These are phyloP conservation scores for Griposia aprilina DNA, from an alignment of 2,888 invertebrate species.

Conservation along the genomic window DNA sequence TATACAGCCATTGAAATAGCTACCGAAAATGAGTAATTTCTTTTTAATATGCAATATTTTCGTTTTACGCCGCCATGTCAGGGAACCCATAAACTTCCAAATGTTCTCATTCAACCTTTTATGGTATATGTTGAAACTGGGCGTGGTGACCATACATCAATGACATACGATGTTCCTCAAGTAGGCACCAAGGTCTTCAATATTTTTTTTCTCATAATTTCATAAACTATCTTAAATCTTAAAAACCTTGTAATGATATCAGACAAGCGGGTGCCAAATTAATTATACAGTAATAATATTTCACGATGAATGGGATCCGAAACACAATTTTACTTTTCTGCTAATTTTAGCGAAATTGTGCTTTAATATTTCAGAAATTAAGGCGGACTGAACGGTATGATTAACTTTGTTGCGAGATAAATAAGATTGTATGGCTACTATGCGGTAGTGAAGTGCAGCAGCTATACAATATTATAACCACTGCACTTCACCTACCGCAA, in stretches of 20 bases:
- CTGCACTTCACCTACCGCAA: too few relatives aligned
- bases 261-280: conserved; percentile 61
- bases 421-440: conserved; percentile 14
- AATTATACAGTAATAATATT: conserved; percentile 57
- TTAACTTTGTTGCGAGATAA: conserved; percentile 13
- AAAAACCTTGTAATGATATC: conserved; percentile 61
- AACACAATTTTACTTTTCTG: neutral
- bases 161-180: conserved; percentile 4
- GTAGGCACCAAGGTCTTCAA: neutral
- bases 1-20: conserved; percentile 10
- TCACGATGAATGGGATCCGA: conserved; percentile 47
- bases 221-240: conserved; percentile 57
- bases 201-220: conserved; percentile 18
- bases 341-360: conserved; percentile 10
- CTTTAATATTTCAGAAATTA: conserved; percentile 2
- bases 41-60: conserved; percentile 47
- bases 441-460: conserved; percentile 13
- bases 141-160: conserved; percentile 19
- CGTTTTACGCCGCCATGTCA: conserved; percentile 40
- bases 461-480: neutral
- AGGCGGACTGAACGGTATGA: neutral
- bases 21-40: conserved; percentile 34
- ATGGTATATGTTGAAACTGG: conserved; percentile 37
- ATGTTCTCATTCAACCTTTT: conserved; percentile 44
- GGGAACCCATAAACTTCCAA: conserved; percentile 51